phyloP scores from a whole-genome alignment of 2,113 vertebrate genomes.

The Nothoprocta perdicaria region DNA sequence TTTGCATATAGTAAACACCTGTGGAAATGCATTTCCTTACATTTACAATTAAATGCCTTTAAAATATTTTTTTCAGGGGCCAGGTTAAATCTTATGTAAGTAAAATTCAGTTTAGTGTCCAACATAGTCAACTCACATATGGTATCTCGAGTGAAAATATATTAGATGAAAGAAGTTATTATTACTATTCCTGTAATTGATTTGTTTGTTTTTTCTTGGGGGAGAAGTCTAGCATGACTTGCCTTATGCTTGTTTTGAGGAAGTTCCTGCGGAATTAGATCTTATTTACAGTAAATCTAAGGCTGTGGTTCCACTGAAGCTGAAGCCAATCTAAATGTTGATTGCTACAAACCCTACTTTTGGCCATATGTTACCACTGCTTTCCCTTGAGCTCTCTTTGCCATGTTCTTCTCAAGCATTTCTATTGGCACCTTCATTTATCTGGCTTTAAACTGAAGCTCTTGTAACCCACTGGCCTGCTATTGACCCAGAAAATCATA shows the following conservation, averaged over 20 bases:
- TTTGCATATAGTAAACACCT: not conserved
- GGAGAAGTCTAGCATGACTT: slow-evolving; percentile 48
- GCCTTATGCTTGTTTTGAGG: slow-evolving; percentile 71
- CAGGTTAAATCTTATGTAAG: not conserved
- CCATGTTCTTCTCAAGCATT: slow-evolving; percentile 64
- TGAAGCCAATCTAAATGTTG: slow-evolving; percentile 74
- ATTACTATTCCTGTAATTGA: slow-evolving; percentile 45
- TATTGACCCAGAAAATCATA: not conserved
- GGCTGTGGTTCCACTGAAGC: slow-evolving; percentile 69
- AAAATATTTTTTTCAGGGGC: not conserved
- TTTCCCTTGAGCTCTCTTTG: slow-evolving; percentile 69
- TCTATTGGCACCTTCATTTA: slow-evolving; percentile 61
- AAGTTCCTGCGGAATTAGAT: slow-evolving; percentile 68
- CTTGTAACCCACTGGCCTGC: not conserved
- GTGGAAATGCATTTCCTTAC: not conserved
- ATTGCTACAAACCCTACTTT: slow-evolving; percentile 72
- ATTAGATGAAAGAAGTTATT: not conserved
- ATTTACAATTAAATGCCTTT: not conserved
- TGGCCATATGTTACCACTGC: slow-evolving; percentile 68
- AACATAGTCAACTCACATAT: not conserved
- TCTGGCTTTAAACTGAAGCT: slow-evolving; percentile 34
- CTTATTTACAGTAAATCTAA: slow-evolving; percentile 71
- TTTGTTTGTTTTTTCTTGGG: slow-evolving; percentile 16
- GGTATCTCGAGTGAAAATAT: not conserved
- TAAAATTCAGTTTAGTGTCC: not conserved